These are phyloP conservation scores for Gymnorhina tibicen DNA, from an alignment of 2,113 vertebrate species.

Conservation along the genomic window DNA sequence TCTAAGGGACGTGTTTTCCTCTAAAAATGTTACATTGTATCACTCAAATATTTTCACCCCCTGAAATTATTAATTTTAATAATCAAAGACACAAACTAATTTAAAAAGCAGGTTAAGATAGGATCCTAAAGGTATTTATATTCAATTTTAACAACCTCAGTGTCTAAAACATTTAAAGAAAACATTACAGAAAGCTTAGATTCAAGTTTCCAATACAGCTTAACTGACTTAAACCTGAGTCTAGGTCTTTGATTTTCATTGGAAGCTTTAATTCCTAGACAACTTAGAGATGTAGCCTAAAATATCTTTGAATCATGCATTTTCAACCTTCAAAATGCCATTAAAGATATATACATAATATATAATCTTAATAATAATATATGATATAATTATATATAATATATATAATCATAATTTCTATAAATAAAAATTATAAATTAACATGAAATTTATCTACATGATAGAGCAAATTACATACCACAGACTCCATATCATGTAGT, in stretches of 20 bases:
- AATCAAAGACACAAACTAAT: not conserved
- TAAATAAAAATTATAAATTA: not conserved
- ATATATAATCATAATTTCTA: not conserved
- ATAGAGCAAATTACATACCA: conserved; percentile 78
- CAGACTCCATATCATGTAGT: conserved; percentile 97
- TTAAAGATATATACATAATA: not conserved
- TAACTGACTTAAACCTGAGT: not conserved
- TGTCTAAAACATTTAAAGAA: not conserved
- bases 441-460: not conserved
- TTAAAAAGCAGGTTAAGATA: not conserved
- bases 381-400: not conserved
- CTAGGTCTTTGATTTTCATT: not conserved
- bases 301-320: not conserved
- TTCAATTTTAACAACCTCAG: not conserved
- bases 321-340: not conserved
- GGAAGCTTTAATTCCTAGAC: not conserved
- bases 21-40: not conserved
- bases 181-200: not conserved
- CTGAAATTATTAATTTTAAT: not conserved
- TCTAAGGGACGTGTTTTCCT: not conserved
- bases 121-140: not conserved
- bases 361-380: not conserved
- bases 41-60: not conserved
- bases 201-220: not conserved
- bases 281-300: not conserved